Base-by-base conservation (phyloP, 2,797 vertebrate species). In the Aselliscus stoliczkanus region DNA sequence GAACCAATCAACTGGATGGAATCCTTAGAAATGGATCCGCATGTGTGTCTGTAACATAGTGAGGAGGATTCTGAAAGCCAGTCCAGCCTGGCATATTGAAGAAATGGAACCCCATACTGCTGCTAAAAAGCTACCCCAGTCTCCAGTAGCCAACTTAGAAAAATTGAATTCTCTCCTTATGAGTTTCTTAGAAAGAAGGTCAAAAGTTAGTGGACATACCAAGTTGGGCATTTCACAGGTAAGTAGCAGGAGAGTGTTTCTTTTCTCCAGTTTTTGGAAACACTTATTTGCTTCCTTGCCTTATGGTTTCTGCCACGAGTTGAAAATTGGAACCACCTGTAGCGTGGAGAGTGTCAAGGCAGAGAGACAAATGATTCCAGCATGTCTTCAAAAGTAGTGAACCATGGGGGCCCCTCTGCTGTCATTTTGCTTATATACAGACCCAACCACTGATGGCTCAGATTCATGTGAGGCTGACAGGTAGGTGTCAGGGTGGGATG, bases 311-410 rank as follows among this genome's bases (percentile, higher is more conserved):
- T 94, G 77, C 93, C 83, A 73, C 2, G 2, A 94, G 56, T 92
- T 85, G 73, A 85, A 89, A 96, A 94, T 89, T 92, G 85, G 72
- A 97, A 94, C 80, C 88, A 95, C 77, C 79, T 97, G 90, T 58
- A 84, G 50, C 92, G 87, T 96, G 44, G 44, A 93, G 52, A 65
- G 10, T 76, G 65, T 77, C 86, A 91, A 75, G 17, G 20, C 76
- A 93, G 80, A 62, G 47, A 92, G 52, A 93, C 60, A 85, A 93
- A 88, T 88, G 67, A 54, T 86, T 88, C 93, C 83, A 96, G 23
- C 65, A 31, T 69, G 75, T 11, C 85, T 90, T 90, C 56, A 54
- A 76, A 92, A 73, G n/a, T 52, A 69, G 50, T 37, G 84, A 92
- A 34, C 42, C 56, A 52, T 8, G 44, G 37, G n/a, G 75, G n/a